Evolutionary conservation across 1,140 invertebrate species (phyloP).

Genomic region (Adelges cooleyi): DNA sequence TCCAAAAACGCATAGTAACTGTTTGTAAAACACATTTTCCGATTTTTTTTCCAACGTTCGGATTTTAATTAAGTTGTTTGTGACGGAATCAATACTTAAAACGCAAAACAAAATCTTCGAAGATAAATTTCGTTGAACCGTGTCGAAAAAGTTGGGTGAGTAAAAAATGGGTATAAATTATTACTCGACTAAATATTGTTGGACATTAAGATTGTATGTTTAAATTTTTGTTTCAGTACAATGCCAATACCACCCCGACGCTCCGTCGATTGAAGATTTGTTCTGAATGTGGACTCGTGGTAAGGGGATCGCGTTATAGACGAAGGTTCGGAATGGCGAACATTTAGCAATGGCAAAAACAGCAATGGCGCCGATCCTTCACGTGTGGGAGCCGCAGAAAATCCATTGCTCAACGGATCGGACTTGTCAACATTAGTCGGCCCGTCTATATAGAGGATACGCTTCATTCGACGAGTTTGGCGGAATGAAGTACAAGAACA

Average conservation of each 20-base stretch:
- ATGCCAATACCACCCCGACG: conserved; percentile 27
- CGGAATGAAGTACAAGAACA: conserved; percentile 61
- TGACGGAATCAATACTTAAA: too few species aligned
- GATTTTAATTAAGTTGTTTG: too few species aligned
- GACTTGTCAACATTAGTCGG: conserved; percentile 97
- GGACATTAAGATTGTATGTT: too few species aligned
- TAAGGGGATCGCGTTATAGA: conserved; percentile 98
- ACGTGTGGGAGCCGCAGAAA: conserved; percentile 95
- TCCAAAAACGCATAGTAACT: too few species aligned
- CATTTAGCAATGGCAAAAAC: conserved; percentile 96
- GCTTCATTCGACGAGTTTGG: conserved; percentile 72
- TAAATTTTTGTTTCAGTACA: conserved; percentile 10
- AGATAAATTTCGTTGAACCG: too few species aligned
- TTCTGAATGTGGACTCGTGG: conserved; percentile 95
- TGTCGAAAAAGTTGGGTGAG: too few species aligned
- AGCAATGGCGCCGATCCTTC: conserved; percentile 61
- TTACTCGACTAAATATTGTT: too few species aligned
- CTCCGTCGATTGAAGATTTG: conserved; percentile 48
- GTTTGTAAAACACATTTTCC: too few species aligned
- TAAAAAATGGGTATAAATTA: too few species aligned
- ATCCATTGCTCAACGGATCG: conserved; percentile 86
- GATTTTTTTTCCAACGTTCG: too few species aligned
- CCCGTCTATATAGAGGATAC: conserved; percentile 68
- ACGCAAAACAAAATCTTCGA: too few species aligned
- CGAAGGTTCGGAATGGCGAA: conserved; percentile 99